A percentile compares a stretch with the other conserved stretches of the same genome.
Conservation (phyloP, 2,113 vertebrate genomes). For the Aspidoscelis tigris region DNA sequence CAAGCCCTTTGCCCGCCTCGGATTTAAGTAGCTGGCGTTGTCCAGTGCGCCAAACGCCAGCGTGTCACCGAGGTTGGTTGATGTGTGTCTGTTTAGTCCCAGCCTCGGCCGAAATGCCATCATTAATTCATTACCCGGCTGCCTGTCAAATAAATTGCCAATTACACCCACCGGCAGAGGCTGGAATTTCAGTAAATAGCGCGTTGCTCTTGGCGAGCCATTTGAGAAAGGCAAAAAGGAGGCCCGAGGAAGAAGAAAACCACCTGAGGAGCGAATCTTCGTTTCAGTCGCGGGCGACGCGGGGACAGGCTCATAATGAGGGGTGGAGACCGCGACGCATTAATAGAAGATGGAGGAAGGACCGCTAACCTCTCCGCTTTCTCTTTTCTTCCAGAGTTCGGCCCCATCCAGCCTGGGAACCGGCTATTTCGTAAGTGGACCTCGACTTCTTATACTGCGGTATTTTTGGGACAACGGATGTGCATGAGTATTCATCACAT, state of each 20-base stretch:
- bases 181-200: slow-evolving; percentile 95
- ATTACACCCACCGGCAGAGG: slow-evolving; percentile 88
- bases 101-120: slow-evolving; percentile 96
- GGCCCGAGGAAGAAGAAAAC: slow-evolving; percentile 66
- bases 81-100: slow-evolving; percentile 95
- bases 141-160: slow-evolving; percentile 99
- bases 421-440: slow-evolving; percentile 86
- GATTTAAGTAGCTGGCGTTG: slow-evolving; percentile 77
- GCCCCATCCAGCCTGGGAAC: slow-evolving; percentile 86
- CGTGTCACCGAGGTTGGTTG: slow-evolving; percentile 84
- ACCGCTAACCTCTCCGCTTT: background rate
- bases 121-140: slow-evolving; percentile 99
- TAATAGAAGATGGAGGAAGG: background rate
- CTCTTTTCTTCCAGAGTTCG: slow-evolving; percentile 80
- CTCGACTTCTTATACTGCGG: slow-evolving; percentile 54
- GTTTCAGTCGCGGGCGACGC: slow-evolving; percentile 85
- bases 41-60: slow-evolving; percentile 88
- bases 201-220: slow-evolving; percentile 85
- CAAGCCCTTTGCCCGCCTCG: slow-evolving; percentile 68
- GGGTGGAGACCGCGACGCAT: slow-evolving; percentile 41
- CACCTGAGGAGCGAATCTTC: slow-evolving; percentile 75
- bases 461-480: slow-evolving; percentile 35
- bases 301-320: slow-evolving; percentile 65
- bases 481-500: too few relatives aligned
- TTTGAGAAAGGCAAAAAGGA: slow-evolving; percentile 82